Conservation (phyloP, 2,113 vertebrate species). For the Phaetusa simplex region DNA sequence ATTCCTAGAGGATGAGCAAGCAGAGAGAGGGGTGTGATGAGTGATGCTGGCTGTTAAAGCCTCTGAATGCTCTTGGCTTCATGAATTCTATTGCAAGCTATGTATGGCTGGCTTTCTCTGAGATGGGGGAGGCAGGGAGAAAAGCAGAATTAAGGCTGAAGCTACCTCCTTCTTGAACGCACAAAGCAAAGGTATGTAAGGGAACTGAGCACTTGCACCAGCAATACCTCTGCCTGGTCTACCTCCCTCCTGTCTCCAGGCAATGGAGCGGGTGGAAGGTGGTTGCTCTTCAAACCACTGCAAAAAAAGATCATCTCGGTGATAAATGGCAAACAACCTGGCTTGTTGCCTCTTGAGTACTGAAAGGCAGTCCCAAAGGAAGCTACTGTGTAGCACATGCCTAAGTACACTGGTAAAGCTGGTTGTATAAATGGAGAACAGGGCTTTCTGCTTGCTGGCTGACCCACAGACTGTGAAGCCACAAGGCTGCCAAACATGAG, state of each 20-base stretch:
- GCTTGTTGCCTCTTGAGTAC: neutral
- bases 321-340: neutral
- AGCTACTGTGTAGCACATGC: neutral
- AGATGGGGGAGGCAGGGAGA: neutral
- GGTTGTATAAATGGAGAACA: neutral
- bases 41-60: neutral
- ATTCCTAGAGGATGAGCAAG: neutral
- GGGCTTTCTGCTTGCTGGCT: neutral
- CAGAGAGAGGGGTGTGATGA: neutral
- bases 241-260: neutral
- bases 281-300: neutral
- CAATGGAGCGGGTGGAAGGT: neutral
- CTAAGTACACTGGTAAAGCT: neutral
- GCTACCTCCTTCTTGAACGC: neutral
- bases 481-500: neutral
- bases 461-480: neutral
- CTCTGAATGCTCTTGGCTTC: neutral
- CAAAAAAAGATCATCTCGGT: rapidly evolving
- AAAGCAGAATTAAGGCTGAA: neutral
- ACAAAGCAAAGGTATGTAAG: neutral
- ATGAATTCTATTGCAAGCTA: neutral
- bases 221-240: neutral
- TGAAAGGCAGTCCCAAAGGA: neutral
- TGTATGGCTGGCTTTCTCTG: neutral
- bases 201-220: neutral